Evolutionary conservation across 2,888 invertebrate species (phyloP).

Genomic region (Norana najaformis): DNA sequence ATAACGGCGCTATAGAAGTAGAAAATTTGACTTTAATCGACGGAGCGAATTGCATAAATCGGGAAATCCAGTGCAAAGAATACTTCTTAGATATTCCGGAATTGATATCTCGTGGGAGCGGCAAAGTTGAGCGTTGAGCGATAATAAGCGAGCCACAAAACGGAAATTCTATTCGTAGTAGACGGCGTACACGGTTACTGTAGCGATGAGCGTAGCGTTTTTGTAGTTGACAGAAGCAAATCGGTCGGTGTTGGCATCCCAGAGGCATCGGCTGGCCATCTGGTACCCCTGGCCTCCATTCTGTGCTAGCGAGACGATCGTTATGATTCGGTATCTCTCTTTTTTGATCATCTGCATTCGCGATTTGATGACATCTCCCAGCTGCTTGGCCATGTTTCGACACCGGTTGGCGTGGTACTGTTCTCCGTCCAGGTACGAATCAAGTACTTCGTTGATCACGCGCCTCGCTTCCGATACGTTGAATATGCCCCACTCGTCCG

Average conservation of each 20-base stretch:
- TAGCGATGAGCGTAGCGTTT: constrained; percentile 32
- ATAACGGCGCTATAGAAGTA: too few species aligned
- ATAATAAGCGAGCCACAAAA: too few species aligned
- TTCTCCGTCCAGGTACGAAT: constrained; percentile 53
- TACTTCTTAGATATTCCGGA: too few species aligned
- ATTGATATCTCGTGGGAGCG: too few species aligned
- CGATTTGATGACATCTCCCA: constrained; percentile 48
- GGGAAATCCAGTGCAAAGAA: too few species aligned
- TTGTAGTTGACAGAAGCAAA: constrained; percentile 34
- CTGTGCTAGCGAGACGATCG: constrained; percentile 32
- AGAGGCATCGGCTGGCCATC: constrained; percentile 36
- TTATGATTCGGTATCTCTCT: constrained; percentile 37
- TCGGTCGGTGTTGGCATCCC: constrained; percentile 35
- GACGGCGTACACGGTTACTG: constrained; percentile 34
- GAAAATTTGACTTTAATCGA: too few species aligned
- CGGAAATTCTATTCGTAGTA: constrained; percentile 46
- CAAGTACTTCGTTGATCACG: constrained; percentile 50
- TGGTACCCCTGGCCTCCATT: constrained; percentile 31
- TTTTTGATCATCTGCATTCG: constrained; percentile 31
- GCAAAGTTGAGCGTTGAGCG: too few species aligned
- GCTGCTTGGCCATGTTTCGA: constrained; percentile 50
- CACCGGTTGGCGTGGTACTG: constrained; percentile 53
- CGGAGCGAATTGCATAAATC: too few species aligned
- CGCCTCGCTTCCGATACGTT: constrained; percentile 47
- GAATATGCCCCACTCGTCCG: background rate